These are phyloP conservation scores for Channa argus DNA, from an alignment of 2,113 vertebrate genomes.

Conservation along the genomic window DNA sequence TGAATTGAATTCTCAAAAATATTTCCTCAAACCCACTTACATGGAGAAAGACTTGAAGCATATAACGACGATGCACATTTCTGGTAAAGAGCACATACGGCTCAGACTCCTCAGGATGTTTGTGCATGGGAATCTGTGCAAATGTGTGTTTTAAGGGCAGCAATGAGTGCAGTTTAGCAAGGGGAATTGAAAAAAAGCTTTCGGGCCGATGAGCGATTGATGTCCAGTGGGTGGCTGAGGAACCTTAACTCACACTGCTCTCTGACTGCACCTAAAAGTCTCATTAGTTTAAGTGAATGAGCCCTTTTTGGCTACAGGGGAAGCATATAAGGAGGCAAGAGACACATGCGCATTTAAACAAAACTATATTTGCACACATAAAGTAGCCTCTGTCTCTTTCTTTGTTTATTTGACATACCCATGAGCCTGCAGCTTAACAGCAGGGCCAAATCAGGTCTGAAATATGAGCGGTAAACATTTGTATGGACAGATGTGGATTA, in stretches of 20 bases:
- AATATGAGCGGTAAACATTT: conserved; percentile 83
- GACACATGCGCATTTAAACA: conserved; percentile 19
- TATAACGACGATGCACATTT: background rate
- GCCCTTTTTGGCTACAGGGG: conserved; percentile 44
- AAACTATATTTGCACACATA: conserved; percentile 29
- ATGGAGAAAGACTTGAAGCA: background rate
- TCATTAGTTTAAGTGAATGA: conserved; percentile 77
- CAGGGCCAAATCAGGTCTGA: conserved; percentile 68
- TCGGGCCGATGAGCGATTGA: conserved; percentile 54
- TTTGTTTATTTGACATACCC: conserved; percentile 23
- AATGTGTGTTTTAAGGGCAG: conserved; percentile 31
- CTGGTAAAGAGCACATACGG: conserved; percentile 1
- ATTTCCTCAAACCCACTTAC: background rate
- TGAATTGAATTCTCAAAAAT: background rate
- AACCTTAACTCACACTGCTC: conserved; percentile 64
- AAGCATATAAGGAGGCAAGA: conserved; percentile 27
- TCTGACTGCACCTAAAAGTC: conserved; percentile 67
- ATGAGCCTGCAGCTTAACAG: conserved; percentile 60
- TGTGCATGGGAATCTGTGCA: background rate
- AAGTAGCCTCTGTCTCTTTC: background rate
- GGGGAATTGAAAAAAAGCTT: conserved; percentile 55
- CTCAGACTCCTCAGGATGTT: conserved; percentile 15
- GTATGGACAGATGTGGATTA: conserved; percentile 87
- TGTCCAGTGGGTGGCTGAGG: conserved; percentile 55
- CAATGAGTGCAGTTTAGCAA: conserved; percentile 45